These are phyloP conservation scores for Tenrec ecaudatus DNA, from an alignment of 2,113 vertebrate species.

Conservation along the genomic window DNA sequence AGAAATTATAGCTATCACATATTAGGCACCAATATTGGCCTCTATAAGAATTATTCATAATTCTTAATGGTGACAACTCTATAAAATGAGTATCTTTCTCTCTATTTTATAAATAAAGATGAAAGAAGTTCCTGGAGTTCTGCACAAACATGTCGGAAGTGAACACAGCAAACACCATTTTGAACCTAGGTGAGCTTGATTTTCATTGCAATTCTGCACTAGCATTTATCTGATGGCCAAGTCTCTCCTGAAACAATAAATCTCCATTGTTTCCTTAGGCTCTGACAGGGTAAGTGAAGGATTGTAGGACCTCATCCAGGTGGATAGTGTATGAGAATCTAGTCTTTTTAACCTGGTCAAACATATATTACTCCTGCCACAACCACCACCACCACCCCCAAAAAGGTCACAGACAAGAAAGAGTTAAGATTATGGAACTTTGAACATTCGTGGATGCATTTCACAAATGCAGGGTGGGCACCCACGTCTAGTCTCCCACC, in stretches of 20 bases:
- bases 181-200: not conserved
- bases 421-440: not conserved
- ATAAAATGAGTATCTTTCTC: not conserved
- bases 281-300: too few species aligned
- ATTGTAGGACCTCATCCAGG: too few species aligned
- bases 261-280: not conserved
- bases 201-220: not conserved
- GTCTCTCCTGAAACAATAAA: not conserved
- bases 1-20: not conserved
- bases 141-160: not conserved
- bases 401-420: not conserved
- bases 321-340: not conserved
- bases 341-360: not conserved
- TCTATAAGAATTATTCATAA: not conserved
- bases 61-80: not conserved
- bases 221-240: not conserved
- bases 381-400: too few species aligned
- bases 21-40: not conserved
- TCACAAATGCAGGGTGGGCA: not conserved
- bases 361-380: not conserved
- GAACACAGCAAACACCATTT: not conserved
- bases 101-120: conserved; percentile 21
- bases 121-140: not conserved
- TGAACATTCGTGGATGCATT: not conserved
- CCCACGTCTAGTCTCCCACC: not conserved